Evolutionary conservation across 2,113 vertebrate genomes (phyloP).

Genomic region (Sclerurus mexicanus): DNA sequence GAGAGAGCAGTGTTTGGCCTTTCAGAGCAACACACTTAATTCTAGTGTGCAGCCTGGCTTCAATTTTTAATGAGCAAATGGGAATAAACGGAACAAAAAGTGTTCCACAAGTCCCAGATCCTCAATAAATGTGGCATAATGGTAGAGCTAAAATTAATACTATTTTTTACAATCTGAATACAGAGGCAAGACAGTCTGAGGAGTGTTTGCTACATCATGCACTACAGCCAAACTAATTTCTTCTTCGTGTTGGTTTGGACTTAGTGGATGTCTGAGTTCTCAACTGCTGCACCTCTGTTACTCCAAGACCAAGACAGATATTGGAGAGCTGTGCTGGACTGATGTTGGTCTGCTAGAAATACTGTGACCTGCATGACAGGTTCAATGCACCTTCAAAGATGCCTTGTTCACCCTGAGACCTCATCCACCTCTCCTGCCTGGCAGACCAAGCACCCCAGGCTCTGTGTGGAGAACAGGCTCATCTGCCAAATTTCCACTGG

Average conservation of each 20-base stretch:
- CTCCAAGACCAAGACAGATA: background rate
- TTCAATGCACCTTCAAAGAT: background rate
- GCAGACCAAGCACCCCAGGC: background rate
- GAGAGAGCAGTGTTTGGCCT: background rate
- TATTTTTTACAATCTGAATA: background rate
- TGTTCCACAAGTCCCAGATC: background rate
- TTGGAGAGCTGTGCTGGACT: background rate
- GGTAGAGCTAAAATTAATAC: slow-evolving; percentile 12
- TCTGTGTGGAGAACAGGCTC: background rate
- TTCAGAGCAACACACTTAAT: slow-evolving; percentile 19
- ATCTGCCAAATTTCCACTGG: background rate
- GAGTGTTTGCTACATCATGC: background rate
- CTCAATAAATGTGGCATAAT: background rate
- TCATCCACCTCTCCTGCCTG: background rate
- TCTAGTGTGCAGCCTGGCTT: background rate
- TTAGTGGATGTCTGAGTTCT: background rate
- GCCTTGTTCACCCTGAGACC: background rate
- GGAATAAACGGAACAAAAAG: background rate
- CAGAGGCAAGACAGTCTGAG: background rate
- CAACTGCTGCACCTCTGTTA: background rate
- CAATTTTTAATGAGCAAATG: slow-evolving; percentile 58
- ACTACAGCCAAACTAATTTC: background rate
- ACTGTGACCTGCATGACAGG: background rate
- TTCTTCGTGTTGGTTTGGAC: background rate
- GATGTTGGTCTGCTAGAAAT: background rate